Base-by-base conservation (phyloP, 2,888 invertebrate species). In the Acrobasis suavella region DNA sequence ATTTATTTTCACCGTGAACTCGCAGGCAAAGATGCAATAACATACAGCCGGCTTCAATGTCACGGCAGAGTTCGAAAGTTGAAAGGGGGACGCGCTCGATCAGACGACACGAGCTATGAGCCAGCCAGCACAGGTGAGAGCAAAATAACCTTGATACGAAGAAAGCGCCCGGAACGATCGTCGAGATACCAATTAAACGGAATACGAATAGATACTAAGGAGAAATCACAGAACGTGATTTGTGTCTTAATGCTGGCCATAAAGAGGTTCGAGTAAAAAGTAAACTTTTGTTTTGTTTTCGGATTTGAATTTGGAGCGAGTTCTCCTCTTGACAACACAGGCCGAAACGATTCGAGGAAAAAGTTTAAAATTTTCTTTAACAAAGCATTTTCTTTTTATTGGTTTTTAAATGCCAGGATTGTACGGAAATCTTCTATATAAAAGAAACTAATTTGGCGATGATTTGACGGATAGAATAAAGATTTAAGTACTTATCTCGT, bases 91-190 rank as follows among this genome's bases (percentile, higher is more conserved):
- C 78, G 60, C 74, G 78, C 75, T 75, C 72, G 77, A 84, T 78
- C 81, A 74, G 69, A 66, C 76, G 69, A 66, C 76, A 77, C 70
- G 70, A 69, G 69, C 73, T 66, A 71, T 67, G 69, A 67, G 67
- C 68, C 68, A n/a, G 69, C 69, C 70, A 72, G 71, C 72, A 72
- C 76, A 69, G 79, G 88, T 83, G 87, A 87, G 86, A 88, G 86
- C 80, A 77, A 71, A 70, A 71, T 80, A 86, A 85, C 86, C 86
- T 87, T 87, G 85, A 85, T 85, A 83, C 75, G 81, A 90, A 85
- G 91, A 91, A 91, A 91, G 91, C 88, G 86, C 63, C 75, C 80
- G 81, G 77, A 78, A 82, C 80, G 77, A 82, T 81, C 77, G 73
- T 62, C 69, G 72, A 80, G 77, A 78, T 77, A 76, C 77, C 83